Evolutionary conservation across 2,888 invertebrate species (phyloP).

Genomic region (Tortrix viridana): DNA sequence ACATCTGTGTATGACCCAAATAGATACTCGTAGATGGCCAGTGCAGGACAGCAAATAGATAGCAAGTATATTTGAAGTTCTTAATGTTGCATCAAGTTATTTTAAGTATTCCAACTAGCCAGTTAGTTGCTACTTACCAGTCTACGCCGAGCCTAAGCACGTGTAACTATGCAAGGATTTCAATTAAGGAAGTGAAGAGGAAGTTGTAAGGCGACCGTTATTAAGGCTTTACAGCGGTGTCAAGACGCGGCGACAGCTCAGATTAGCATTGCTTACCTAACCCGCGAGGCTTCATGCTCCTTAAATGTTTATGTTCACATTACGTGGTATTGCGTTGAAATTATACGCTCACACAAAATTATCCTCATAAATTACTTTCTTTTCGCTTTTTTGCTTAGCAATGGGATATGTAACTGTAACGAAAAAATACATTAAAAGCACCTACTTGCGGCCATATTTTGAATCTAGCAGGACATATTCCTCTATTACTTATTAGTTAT

Average conservation of each 20-base stretch:
- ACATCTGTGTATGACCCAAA: no score
- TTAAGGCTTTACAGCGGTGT: conserved; percentile 20
- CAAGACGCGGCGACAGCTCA: conserved; percentile 4
- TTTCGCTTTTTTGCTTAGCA: no score
- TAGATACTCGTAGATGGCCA: no score
- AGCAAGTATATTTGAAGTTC: not conserved
- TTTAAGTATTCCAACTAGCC: not conserved
- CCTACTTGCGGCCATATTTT: no score
- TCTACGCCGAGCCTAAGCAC: conserved; percentile 3
- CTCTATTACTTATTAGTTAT: no score
- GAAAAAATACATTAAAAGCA: no score
- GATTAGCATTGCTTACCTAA: conserved; percentile 14
- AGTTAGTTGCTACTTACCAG: conserved; percentile 1
- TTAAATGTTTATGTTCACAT: not conserved
- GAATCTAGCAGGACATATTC: no score
- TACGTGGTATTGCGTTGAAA: no score
- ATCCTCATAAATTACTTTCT: no score
- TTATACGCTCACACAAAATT: no score
- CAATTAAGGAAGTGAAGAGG: conserved; percentile 35
- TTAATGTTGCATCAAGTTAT: not conserved
- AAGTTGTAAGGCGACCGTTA: conserved; percentile 32
- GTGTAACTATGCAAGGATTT: conserved; percentile 31
- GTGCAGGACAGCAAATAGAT: not conserved
- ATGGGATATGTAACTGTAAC: no score
- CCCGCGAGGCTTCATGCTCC: conserved; percentile 1